Evolutionary conservation across 23 tunicate genomes (phyloP), one percentile per base, ranked within the genome.

Genomic region (Oikopleura dioica): DNA sequence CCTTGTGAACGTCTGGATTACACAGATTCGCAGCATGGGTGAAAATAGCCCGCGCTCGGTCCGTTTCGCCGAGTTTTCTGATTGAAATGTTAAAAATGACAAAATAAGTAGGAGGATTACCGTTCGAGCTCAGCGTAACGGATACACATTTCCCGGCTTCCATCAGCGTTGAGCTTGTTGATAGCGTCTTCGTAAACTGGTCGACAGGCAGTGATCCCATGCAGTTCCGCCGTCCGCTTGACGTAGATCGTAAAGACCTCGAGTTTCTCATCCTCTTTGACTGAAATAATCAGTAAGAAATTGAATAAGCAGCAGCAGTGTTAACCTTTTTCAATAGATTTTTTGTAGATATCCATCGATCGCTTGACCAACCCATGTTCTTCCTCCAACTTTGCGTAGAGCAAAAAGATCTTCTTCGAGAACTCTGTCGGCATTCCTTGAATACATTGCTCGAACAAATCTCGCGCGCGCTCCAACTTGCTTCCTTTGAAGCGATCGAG

Each of bases 311-410:
- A n/a, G n/a, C n/a, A n/a, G n/a, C n/a, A n/a, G n/a, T n/a, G n/a
- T n/a, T n/a, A n/a, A n/a, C n/a, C n/a, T 44, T 44, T 44, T 9
- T 44, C 55, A 21, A 44, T 82, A 0, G 97, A 89, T 9, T 82
- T 75, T 35, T 85, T 91, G 59, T 91, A 91, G 1, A 91, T 86
- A 0, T 86, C 84, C 97, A 91, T 91, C 9, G 92, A 92, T 50
- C 82, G 87, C 16, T 86, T 68, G 23, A 91, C 55, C 34, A 85
- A 76, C 1, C 97, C 97, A 55, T 85, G 84, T 28, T 91, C 92
- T 78, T 91, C 97, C 51, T 91, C 97, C 44, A 91, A 67, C 38
- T 91, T 91, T 21, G 97, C 97, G 44, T 91, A 91, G 33, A 91
- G 36, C 37, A 91, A 78, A 76, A 82, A 91, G 35, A 91, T 76